Percentiles rank a stretch among this genome's conserved stretches.
Evolutionary conservation across 2,888 invertebrate species (phyloP).

Genomic region (Creontiades dilutus): DNA sequence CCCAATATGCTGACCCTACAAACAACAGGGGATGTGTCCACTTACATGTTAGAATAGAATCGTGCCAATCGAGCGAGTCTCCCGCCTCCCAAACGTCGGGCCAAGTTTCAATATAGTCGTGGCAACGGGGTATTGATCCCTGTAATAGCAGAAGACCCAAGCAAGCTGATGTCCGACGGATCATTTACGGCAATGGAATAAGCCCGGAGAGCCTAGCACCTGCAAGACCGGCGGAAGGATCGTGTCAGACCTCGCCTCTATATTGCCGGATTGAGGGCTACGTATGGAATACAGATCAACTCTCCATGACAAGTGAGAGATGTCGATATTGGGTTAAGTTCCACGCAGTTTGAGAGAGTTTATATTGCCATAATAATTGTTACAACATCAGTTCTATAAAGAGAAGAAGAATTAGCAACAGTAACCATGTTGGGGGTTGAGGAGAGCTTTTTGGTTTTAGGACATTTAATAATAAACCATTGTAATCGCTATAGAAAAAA

Average conservation of each 20-base stretch:
- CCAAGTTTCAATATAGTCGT: conserved; percentile 19
- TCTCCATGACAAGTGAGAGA: not conserved
- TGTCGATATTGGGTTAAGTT: not conserved
- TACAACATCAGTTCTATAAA: no score
- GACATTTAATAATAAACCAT: no score
- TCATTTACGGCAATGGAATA: conserved; percentile 16
- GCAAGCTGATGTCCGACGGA: conserved; percentile 23
- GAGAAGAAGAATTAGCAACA: no score
- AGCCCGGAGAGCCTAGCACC: not conserved
- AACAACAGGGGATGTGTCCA: no score
- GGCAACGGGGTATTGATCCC: not conserved
- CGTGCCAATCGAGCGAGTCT: no score
- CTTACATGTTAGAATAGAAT: no score
- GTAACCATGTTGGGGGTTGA: no score
- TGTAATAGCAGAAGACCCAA: not conserved
- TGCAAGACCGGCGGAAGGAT: conserved; percentile 11
- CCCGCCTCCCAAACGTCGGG: not conserved
- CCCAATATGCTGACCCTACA: no score
- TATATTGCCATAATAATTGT: not conserved
- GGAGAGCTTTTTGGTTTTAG: no score
- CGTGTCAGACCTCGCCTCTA: not conserved
- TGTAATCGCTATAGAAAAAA: no score
- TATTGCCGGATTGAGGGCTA: conserved; percentile 1
- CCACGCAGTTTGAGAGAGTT: not conserved
- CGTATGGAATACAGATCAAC: conserved; percentile 16